Evolutionary conservation across 1,140 invertebrate genomes (phyloP).

Genomic region (Pseudomyrmex flavicornis): DNA sequence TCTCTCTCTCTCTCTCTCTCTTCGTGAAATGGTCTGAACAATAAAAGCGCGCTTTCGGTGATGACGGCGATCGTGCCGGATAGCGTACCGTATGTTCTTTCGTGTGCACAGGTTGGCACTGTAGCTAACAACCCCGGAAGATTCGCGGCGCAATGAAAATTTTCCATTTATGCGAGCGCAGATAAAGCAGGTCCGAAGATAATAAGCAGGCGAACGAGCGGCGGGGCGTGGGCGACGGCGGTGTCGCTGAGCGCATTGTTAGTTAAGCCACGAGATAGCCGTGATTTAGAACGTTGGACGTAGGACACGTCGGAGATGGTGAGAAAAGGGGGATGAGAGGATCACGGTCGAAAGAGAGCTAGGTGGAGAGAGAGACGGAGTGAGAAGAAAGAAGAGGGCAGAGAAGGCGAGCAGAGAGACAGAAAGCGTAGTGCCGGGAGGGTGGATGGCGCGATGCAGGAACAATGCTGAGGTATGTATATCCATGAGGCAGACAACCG

Average conservation of each 20-base stretch:
- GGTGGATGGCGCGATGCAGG: constrained; percentile 47
- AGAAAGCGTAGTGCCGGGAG: constrained; percentile 15
- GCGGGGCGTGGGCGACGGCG: constrained; percentile 1
- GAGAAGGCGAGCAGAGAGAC: neutral
- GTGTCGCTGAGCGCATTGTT: constrained; percentile 73
- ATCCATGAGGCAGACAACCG: constrained; percentile 64
- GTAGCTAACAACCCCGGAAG: constrained; percentile 22
- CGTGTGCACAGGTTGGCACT: neutral
- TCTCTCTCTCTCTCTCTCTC: too few species aligned
- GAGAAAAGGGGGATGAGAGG: constrained; percentile 24
- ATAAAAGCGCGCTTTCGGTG: constrained; percentile 20
- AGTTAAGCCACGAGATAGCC: constrained; percentile 75
- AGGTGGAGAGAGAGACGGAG: constrained; percentile 6
- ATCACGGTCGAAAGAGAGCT: neutral
- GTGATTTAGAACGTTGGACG: constrained; percentile 72
- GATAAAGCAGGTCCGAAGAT: constrained; percentile 57
- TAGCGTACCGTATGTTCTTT: too few species aligned
- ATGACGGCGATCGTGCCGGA: constrained; percentile 11
- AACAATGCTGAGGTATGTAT: constrained; percentile 75
- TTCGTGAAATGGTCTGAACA: constrained; percentile 6
- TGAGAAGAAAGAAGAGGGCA: too few species aligned
- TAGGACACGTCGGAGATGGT: constrained; percentile 41
- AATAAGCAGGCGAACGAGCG: constrained; percentile 67
- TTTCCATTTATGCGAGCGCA: constrained; percentile 49
- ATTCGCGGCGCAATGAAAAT: constrained; percentile 52